phyloP scores from a whole-genome alignment of 2,797 vertebrate species.

The Gallinago solitaria region DNA sequence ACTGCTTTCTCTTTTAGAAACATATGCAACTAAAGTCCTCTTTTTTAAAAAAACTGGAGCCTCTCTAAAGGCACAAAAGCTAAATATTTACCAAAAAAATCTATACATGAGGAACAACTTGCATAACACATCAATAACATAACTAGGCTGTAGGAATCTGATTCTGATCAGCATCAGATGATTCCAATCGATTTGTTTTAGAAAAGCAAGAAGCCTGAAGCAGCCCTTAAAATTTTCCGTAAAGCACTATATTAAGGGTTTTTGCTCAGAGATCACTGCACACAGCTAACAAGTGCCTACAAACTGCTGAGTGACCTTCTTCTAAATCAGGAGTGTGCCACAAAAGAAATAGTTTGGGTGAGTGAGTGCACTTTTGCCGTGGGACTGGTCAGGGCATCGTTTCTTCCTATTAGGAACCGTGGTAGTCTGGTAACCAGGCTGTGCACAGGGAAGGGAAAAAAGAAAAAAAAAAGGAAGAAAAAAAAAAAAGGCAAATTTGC shows the following conservation, averaged over 20 bases:
- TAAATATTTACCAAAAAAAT: neutral
- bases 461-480: neutral
- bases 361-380: fast-evolving
- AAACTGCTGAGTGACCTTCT: neutral
- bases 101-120: neutral
- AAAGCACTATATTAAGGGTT: neutral
- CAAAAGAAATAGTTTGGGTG: neutral
- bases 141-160: neutral
- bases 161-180: neutral
- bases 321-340: neutral
- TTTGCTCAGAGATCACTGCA: neutral
- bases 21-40: neutral
- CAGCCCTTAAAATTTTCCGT: neutral
- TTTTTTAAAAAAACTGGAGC: neutral
- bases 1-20: neutral
- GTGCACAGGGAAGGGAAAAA: fast-evolving
- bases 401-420: neutral
- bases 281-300: neutral
- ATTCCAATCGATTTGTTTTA: neutral
- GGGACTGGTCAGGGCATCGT: neutral
- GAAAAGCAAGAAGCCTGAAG: neutral
- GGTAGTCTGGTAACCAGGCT: neutral
- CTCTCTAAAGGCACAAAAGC: neutral
- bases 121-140: neutral
- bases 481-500: neutral